Conservation (phyloP, 2,113 vertebrate genomes). For the Centropus unirufus region DNA sequence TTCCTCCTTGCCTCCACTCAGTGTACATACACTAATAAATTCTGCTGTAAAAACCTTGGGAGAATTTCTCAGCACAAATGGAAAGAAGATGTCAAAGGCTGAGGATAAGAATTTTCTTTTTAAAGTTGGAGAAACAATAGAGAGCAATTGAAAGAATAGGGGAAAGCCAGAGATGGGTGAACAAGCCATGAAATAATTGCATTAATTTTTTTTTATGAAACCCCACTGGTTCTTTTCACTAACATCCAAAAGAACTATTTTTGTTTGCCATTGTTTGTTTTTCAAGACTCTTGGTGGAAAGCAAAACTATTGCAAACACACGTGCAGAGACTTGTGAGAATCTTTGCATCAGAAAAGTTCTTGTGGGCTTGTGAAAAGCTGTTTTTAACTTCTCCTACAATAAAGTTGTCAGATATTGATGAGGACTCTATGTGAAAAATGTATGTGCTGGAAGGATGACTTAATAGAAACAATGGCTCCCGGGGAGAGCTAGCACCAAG, state of each 20-base stretch:
- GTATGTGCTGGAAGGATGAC: neutral
- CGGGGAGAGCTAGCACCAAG: neutral
- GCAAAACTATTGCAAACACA: neutral
- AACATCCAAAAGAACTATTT: neutral
- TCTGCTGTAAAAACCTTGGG: constrained; percentile 24
- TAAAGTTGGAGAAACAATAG: constrained; percentile 3
- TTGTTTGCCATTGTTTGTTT: constrained; percentile 9
- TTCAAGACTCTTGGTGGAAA: neutral
- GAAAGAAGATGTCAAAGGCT: constrained; percentile 60
- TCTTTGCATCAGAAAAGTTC: neutral
- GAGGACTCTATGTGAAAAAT: neutral
- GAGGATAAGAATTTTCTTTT: constrained; percentile 32
- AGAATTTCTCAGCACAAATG: constrained; percentile 43
- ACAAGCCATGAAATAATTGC: neutral
- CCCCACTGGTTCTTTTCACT: neutral
- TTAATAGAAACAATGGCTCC: neutral
- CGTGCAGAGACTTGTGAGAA: neutral
- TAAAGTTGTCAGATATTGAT: neutral
- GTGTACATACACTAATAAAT: constrained; percentile 17
- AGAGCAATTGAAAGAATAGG: neutral
- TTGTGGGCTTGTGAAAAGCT: neutral
- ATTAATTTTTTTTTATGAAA: constrained; percentile 10
- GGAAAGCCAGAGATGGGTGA: constrained; percentile 9
- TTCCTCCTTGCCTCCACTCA: neutral
- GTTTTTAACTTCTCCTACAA: neutral